These are phyloP conservation scores for Oceanodroma leucorhoa DNA, from an alignment of 2,797 vertebrate genomes.

Conservation along the genomic window DNA sequence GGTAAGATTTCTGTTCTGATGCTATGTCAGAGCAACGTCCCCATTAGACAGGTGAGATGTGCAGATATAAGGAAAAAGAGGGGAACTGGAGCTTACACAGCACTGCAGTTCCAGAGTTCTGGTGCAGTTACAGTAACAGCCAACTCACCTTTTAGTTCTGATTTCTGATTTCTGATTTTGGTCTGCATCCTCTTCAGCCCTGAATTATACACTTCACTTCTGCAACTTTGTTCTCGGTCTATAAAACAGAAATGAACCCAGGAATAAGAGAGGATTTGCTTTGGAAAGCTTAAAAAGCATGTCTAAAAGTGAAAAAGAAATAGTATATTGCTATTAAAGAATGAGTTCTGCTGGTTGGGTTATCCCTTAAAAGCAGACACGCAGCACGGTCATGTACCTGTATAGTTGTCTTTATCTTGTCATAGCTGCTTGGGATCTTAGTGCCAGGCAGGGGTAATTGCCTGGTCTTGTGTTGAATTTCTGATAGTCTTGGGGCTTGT, in stretches of 20 bases:
- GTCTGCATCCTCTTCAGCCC: not conserved
- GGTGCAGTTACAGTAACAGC: not conserved
- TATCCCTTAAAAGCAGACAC: not conserved
- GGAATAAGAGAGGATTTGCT: not conserved
- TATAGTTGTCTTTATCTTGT: not conserved
- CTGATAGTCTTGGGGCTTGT: not conserved
- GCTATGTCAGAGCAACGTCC: not conserved
- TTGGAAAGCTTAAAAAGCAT: not conserved
- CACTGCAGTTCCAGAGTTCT: not conserved
- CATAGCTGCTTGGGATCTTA: not conserved
- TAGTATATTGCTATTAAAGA: fast-evolving
- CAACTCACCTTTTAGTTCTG: not conserved
- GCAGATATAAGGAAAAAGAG: not conserved
- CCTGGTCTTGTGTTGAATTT: not conserved
- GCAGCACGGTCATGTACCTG: fast-evolving
- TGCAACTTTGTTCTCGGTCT: not conserved
- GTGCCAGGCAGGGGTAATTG: not conserved
- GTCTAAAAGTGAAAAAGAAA: not conserved
- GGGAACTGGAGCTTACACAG: not conserved
- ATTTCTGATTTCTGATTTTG: not conserved
- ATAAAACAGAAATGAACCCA: not conserved
- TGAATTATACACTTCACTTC: not conserved
- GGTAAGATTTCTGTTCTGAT: conserved; percentile 68
- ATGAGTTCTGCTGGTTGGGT: not conserved
- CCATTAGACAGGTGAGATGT: not conserved